Evolutionary conservation across 2,797 vertebrate genomes (phyloP), one percentile per base, ranked within the genome.

Genomic region (Parambassis ranga): DNA sequence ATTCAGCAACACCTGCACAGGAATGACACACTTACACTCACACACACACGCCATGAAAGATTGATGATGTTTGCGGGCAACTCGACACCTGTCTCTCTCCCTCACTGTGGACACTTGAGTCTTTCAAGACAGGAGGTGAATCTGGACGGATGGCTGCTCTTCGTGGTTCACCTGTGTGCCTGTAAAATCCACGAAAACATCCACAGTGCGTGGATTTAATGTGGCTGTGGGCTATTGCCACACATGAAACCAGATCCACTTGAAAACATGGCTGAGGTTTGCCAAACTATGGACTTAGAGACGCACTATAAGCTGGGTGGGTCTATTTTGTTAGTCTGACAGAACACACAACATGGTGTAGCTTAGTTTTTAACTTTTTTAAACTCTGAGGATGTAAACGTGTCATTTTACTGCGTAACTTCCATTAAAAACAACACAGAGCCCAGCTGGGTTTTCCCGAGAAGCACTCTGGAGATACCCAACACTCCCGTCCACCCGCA

Each of bases 51-150:
- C 16, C 71, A 58, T 85, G 31, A 84, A 86, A 85, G 20, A 73
- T 84, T 81, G 8, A 84, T 66, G 68, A 35, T 70, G 55, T 64
- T 51, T 72, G 35, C 62, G 28, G 61, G 83, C 58, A 87, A 87
- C 71, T 35, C 41, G 10, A 77, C 74, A 74, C 86, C 82, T 38
- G 31, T 18, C 26, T 50, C 30, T 13, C 52, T 32, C 20, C 58
- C n/a, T 57, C 38, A 19, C 42, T 44, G 31, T 27, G 47, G 30
- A 52, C 3, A 52, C 8, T 19, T 8, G 47, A 50, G 51, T 35
- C 55, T 63, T 47, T 11, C 31, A 30, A 23, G 38, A 50, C 36
- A 30, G 10, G 5, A 28, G 49, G 18, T 32, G 52, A 68, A 38
- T 61, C 62, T 48, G 36, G 37, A 28, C 43, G 80, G 60, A 18